Percentiles rank a stretch among this genome's conserved stretches.
Evolutionary conservation across 2,113 vertebrate genomes (phyloP).

Genomic region (Phainopepla nitens): DNA sequence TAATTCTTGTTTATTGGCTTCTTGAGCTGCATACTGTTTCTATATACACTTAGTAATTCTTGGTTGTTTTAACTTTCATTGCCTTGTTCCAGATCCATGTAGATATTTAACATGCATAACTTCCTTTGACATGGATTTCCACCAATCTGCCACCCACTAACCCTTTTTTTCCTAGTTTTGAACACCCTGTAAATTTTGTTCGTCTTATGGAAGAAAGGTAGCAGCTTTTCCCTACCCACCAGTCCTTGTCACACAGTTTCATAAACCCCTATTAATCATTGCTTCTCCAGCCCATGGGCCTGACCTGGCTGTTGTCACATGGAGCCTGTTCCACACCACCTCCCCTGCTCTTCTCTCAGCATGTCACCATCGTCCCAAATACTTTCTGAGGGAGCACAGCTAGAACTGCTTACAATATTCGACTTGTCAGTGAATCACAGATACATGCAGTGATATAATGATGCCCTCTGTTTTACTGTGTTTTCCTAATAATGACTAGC

Average conservation of each 20-base stretch:
- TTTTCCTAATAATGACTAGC: neutral
- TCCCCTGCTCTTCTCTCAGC: neutral
- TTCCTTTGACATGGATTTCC: neutral
- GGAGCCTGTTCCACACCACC: neutral
- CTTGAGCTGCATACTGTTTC: neutral
- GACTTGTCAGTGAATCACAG: neutral
- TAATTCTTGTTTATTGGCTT: neutral
- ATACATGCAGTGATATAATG: neutral
- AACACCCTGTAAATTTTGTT: neutral
- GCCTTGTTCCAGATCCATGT: neutral
- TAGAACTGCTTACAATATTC: neutral
- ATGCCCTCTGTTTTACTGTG: neutral
- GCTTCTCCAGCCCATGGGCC: neutral
- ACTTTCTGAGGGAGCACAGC: neutral
- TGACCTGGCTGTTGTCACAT: neutral
- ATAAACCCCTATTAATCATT: neutral
- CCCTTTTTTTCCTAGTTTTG: neutral
- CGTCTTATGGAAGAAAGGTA: neutral
- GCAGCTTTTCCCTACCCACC: neutral
- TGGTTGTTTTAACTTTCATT: neutral
- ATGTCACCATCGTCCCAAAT: neutral
- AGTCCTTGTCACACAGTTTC: neutral
- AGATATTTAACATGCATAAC: neutral
- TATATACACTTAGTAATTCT: neutral
- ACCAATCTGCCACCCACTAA: neutral